Conservation (phyloP, 2,888 invertebrate genomes). For the Xylophagus ater region DNA sequence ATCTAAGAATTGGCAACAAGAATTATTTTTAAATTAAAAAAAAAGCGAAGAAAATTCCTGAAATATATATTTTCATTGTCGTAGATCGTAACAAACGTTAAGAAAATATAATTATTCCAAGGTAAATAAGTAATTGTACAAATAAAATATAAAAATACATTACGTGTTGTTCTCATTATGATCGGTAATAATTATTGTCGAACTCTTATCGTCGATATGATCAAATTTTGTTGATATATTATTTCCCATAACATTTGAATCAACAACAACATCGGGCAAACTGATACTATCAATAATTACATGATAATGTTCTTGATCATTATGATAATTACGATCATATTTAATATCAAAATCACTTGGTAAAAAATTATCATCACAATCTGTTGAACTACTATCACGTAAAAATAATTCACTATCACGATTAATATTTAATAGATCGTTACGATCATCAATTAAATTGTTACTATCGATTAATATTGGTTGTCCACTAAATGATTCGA, state of each 20-base stretch:
- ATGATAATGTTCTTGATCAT: slow-evolving; percentile 22
- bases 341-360: slow-evolving; percentile 15
- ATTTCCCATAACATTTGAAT: slow-evolving; percentile 27
- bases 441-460: neutral
- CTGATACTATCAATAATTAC: slow-evolving; percentile 39
- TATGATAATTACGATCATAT: slow-evolving; percentile 7
- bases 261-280: slow-evolving; percentile 38
- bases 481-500: slow-evolving; percentile 20
- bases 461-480: neutral
- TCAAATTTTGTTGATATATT: slow-evolving; percentile 8
- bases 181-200: slow-evolving; percentile 17
- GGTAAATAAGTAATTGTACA: too few species aligned
- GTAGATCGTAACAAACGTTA: too few species aligned
- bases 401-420: slow-evolving; percentile 12
- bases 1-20: too few species aligned
- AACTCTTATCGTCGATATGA: slow-evolving; percentile 6
- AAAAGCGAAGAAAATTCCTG: too few species aligned
- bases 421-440: slow-evolving; percentile 6
- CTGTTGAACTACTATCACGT: slow-evolving; percentile 31
- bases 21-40: too few species aligned
- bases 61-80: too few species aligned
- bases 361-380: slow-evolving; percentile 33
- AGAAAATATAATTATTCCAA: too few species aligned
- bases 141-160: slow-evolving; percentile 25
- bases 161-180: slow-evolving; percentile 34